Evolutionary conservation across 2,113 vertebrate species (phyloP).

Genomic region (Hiodon alosoides): DNA sequence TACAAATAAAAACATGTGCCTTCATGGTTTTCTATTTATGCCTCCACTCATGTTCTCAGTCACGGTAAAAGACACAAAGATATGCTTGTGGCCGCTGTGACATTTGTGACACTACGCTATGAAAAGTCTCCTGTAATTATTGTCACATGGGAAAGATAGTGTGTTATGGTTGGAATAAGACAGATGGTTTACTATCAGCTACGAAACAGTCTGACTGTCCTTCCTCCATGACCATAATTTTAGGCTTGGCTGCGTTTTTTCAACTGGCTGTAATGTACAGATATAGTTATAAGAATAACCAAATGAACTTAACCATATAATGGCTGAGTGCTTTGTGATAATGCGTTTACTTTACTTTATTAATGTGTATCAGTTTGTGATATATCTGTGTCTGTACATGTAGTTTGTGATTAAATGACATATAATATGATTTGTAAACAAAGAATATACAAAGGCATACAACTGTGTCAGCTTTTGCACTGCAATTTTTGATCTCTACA

Average conservation of each 20-base stretch:
- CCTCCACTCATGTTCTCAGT: no score
- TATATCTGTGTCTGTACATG: constrained; percentile 2
- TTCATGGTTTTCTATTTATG: no score
- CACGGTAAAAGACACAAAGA: not conserved
- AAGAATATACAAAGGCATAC: not conserved
- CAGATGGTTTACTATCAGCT: constrained; percentile 41
- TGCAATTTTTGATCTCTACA: constrained; percentile 27
- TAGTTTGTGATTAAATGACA: not conserved
- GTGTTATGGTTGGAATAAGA: constrained; percentile 5
- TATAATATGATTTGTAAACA: not conserved
- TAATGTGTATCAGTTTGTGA: not conserved
- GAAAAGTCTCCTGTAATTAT: constrained; percentile 1
- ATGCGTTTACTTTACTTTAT: not conserved
- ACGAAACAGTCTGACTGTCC: constrained; percentile 43
- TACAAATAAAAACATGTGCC: no score
- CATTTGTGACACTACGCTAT: not conserved
- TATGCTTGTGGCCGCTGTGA: not conserved
- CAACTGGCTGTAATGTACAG: constrained; percentile 17
- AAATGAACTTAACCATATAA: not conserved
- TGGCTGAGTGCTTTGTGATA: not conserved
- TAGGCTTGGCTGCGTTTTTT: constrained; percentile 21
- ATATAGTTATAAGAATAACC: constrained; percentile 4
- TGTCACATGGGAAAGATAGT: not conserved
- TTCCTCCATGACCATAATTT: constrained; percentile 48
- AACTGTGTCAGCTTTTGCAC: not conserved